phyloP scores from a whole-genome alignment of 92 coral and sea anemone genomes.

The Zoanthus gigantus region DNA sequence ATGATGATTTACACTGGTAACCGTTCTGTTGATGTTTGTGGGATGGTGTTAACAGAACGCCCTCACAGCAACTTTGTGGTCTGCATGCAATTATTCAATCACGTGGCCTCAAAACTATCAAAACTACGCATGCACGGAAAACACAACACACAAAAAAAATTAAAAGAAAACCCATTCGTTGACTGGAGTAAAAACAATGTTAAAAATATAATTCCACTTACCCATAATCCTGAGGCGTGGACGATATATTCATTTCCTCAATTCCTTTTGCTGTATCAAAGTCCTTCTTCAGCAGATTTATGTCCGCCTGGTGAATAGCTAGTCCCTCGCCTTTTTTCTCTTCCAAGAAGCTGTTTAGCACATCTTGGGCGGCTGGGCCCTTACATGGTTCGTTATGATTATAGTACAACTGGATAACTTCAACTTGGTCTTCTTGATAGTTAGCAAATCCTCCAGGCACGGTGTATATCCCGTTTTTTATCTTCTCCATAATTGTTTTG shows the following conservation, averaged over 20 bases:
- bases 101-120: too few species aligned
- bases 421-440: neutral
- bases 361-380: slow-evolving; percentile 31
- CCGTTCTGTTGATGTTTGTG: too few species aligned
- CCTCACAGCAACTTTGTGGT: too few species aligned
- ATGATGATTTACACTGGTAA: too few species aligned
- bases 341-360: neutral
- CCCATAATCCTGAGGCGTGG: neutral
- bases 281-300: slow-evolving; percentile 2
- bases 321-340: slow-evolving; percentile 24
- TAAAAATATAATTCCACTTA: too few species aligned
- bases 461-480: slow-evolving; percentile 22
- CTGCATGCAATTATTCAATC: too few species aligned
- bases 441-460: slow-evolving; percentile 34
- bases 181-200: too few species aligned
- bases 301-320: slow-evolving; percentile 27
- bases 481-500: neutral
- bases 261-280: neutral
- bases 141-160: too few species aligned
- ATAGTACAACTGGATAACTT: slow-evolving; percentile 12
- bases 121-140: too few species aligned
- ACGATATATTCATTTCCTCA: neutral
- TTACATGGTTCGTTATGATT: slow-evolving; percentile 3
- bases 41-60: too few species aligned
- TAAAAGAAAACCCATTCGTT: too few species aligned